Evolutionary conservation across 2,797 vertebrate species (phyloP).

Genomic region (Enteromius radiatus): DNA sequence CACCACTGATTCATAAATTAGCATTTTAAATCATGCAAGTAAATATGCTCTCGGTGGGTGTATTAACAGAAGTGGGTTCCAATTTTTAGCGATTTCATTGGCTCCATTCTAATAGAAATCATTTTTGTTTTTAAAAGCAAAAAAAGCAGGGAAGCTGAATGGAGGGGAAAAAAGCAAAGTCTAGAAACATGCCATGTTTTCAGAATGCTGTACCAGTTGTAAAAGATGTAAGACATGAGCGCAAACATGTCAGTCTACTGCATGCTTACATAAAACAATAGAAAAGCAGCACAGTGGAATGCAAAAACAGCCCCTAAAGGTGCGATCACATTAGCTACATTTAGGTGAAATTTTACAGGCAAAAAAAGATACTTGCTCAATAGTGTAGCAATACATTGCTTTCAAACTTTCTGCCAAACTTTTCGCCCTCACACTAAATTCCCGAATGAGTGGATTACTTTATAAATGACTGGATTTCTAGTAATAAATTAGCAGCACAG

Average conservation of each 20-base stretch:
- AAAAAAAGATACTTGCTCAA: not conserved
- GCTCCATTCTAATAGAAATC: not conserved
- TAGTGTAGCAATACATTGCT: not conserved
- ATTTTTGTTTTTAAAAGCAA: not conserved
- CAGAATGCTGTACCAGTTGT: not conserved
- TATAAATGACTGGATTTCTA: not conserved
- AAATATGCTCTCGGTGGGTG: not conserved
- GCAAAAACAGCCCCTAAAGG: not conserved
- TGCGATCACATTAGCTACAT: not conserved
- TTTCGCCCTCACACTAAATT: not conserved
- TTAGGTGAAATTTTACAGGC: not conserved
- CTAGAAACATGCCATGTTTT: not conserved
- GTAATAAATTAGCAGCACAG: not conserved
- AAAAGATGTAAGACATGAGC: not conserved
- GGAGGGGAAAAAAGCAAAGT: not conserved
- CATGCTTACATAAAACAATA: slow-evolving; percentile 5
- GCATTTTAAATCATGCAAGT: not conserved
- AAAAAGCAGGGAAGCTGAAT: not conserved
- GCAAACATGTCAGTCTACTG: not conserved
- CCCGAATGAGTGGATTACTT: not conserved
- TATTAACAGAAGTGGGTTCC: not conserved
- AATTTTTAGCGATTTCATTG: not conserved
- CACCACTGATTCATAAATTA: too few species aligned
- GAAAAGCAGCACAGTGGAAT: not conserved
- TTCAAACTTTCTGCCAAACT: not conserved